phyloP scores from a whole-genome alignment of 1,140 invertebrate species.

The Drosophila nigrodunni region DNA sequence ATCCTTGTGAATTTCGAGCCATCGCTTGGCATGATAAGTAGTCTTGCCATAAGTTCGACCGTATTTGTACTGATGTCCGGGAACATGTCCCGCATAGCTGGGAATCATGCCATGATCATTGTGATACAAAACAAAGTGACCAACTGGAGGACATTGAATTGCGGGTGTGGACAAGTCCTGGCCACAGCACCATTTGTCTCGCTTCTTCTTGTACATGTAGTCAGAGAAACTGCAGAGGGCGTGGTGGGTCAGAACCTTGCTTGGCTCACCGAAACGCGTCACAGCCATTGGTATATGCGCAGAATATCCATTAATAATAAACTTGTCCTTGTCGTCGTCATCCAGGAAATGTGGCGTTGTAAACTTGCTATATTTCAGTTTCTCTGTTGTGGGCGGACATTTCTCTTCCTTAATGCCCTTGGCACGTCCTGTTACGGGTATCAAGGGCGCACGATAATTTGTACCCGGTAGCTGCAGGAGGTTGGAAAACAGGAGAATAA shows the following conservation, averaged over 20 bases:
- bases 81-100: slow-evolving; percentile 90
- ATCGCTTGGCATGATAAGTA: slow-evolving; percentile 88
- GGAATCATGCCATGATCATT: slow-evolving; percentile 89
- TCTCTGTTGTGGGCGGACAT: slow-evolving; percentile 86
- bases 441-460: slow-evolving; percentile 88
- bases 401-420: slow-evolving; percentile 87
- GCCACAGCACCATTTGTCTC: slow-evolving; percentile 89
- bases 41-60: slow-evolving; percentile 90
- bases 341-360: slow-evolving; percentile 89
- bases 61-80: slow-evolving; percentile 87
- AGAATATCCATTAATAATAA: slow-evolving; percentile 88
- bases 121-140: slow-evolving; percentile 88
- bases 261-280: slow-evolving; percentile 87
- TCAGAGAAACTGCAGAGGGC: slow-evolving; percentile 88
- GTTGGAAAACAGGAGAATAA: slow-evolving; percentile 21
- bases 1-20: slow-evolving; percentile 85
- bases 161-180: slow-evolving; percentile 64
- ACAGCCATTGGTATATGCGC: slow-evolving; percentile 89
- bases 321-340: slow-evolving; percentile 88
- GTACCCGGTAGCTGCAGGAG: slow-evolving; percentile 86
- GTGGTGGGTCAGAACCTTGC: slow-evolving; percentile 87
- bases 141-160: slow-evolving; percentile 85
- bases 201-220: slow-evolving; percentile 87
- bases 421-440: slow-evolving; percentile 88
- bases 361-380: slow-evolving; percentile 84